These are phyloP conservation scores for Phrynosoma platyrhinos DNA, from an alignment of 2,113 vertebrate species.

Conservation along the genomic window DNA sequence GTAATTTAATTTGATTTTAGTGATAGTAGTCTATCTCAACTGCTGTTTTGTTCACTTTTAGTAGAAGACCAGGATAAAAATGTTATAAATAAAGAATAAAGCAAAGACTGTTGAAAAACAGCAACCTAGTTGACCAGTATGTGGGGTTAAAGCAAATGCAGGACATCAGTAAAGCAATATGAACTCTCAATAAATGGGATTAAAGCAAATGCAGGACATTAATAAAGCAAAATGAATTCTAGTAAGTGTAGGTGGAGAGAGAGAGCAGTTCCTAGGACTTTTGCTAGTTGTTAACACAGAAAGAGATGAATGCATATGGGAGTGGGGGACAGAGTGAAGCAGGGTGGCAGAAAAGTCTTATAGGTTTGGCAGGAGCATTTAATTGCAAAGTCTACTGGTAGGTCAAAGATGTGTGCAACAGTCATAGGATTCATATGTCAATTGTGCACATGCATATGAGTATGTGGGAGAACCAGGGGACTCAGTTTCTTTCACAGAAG, in stretches of 20 bases:
- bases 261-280: too few relatives aligned
- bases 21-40: too few relatives aligned
- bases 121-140: neutral
- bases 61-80: too few relatives aligned
- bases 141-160: neutral
- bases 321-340: neutral
- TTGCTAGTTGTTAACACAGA: too few relatives aligned
- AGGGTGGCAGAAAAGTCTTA: neutral
- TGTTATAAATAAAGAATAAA: too few relatives aligned
- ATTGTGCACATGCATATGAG: neutral
- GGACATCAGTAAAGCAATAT: neutral
- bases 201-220: neutral
- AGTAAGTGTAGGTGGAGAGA: neutral
- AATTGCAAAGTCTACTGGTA: neutral
- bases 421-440: neutral
- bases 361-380: constrained; percentile 1
- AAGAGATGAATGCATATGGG: too few relatives aligned
- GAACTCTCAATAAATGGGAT: neutral
- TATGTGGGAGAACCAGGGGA: neutral
- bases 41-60: too few relatives aligned
- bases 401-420: neutral
- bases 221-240: neutral
- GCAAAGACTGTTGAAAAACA: too few relatives aligned
- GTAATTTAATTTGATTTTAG: too few relatives aligned
- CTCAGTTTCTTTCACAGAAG: neutral